Conservation (phyloP, 1,140 invertebrate species). For the Elysia chlorotica region DNA sequence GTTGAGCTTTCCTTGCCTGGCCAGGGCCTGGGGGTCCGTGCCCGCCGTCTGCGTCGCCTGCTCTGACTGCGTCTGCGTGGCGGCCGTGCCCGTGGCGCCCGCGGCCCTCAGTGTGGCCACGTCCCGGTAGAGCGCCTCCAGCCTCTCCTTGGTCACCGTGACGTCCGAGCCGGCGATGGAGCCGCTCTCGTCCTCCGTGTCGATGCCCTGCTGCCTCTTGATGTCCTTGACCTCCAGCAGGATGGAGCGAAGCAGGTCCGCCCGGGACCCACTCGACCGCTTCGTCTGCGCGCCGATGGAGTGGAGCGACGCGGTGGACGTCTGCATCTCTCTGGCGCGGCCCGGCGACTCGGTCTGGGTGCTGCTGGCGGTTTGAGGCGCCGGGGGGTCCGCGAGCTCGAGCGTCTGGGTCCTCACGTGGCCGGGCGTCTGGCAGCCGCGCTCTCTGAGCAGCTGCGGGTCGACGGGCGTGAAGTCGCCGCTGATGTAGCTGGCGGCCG, state of each 20-base stretch:
- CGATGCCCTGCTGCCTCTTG: conserved; percentile 47
- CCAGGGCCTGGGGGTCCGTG: conserved; percentile 35
- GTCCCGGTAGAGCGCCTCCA: conserved; percentile 42
- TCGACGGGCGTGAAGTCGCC: conserved; percentile 43
- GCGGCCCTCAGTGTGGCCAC: conserved; percentile 39
- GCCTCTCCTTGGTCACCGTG: conserved; percentile 39
- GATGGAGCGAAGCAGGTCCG: conserved; percentile 45
- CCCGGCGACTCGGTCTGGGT: conserved; percentile 38
- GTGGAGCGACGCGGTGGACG: conserved; percentile 46
- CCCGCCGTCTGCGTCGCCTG: conserved; percentile 52
- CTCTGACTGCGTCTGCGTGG: conserved; percentile 43
- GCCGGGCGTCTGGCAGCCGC: conserved; percentile 49
- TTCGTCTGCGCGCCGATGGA: conserved; percentile 46
- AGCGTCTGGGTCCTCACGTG: conserved; percentile 51
- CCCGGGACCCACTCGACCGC: conserved; percentile 32
- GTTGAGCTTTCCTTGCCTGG: conserved; percentile 39
- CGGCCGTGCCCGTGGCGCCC: conserved; percentile 34
- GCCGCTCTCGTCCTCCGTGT: conserved; percentile 33
- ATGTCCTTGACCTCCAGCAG: conserved; percentile 52
- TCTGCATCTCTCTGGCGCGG: conserved; percentile 31
- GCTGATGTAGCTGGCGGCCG: conserved; percentile 48
- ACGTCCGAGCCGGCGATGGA: conserved; percentile 37
- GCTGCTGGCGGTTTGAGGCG: conserved; percentile 23
- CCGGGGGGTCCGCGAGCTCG: conserved; percentile 31
- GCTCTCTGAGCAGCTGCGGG: conserved; percentile 43